Evolutionary conservation across 2,888 invertebrate genomes (phyloP), one percentile per base, ranked within the genome.

Genomic region (Drosophila falleni): DNA sequence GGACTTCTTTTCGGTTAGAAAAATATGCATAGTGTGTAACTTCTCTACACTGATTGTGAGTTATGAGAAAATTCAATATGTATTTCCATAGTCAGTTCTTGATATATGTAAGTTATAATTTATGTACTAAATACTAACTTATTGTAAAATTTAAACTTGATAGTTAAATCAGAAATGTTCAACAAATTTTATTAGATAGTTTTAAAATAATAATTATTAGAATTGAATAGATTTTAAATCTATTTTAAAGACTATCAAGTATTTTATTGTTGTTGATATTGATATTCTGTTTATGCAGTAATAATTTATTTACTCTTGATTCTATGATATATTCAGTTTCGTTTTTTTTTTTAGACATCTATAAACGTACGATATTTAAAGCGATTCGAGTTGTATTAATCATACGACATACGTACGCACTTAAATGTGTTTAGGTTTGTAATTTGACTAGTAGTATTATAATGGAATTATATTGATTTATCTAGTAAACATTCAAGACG

Each of bases 401-500:
- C 46, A 58, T 23, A 23, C 53, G 41, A 51, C 53, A 51, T 37
- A 58, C 35, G 10, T 16, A 33, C 4, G 11, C 11, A 33, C 4
- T 11, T 33, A 11, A 31, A 31, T 29, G 6, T 16, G 44, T 19
- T 10, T 50, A 56, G 55, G 60, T 64, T 37, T 53, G 55, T 87
- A 84, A 84, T 84, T 84, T 84, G 87, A 89, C 84, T 84, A 84
- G 76, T 78, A 63, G 81, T 66, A 39, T 44, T 63, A 42, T 50
- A 65, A 51, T 71, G 68, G 74, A 81, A 63, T 71, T 66, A 35
- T 70, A 80, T 81, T 86, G 71, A 74, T 86, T 86, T 80, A 80
- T 56, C 84, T 86, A 82, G 65, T 75, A 58, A 76, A 66, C 55
- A 66, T 79, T 37, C 44, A 54, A 59, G 56, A 44, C 46, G 46